Evolutionary conservation across 2,888 invertebrate genomes (phyloP), one percentile per base, ranked within the genome.

Genomic region (Acleris holmiana): DNA sequence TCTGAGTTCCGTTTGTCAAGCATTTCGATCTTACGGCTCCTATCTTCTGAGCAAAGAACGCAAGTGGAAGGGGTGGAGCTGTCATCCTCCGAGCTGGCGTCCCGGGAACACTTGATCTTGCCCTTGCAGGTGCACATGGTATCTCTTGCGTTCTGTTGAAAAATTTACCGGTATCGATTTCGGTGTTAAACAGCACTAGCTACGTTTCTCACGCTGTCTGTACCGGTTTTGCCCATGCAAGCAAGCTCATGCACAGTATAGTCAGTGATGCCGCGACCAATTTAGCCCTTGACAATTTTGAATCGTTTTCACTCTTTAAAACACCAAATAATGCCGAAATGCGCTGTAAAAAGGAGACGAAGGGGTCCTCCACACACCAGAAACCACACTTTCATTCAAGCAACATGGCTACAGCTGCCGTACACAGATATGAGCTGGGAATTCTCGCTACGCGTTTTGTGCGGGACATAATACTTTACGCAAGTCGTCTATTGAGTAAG

Each of bases 41-140:
- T 69, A 19, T 77, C 86, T 71, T 88, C 88, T 19, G 85, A 83
- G 69, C 84, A 88, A 41, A 87, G 76, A 13, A 88, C 80, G 75
- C 89, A 90, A 67, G 89, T 90, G 49, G 91, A 89, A 0, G 89
- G 81, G 0, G 89, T 86, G 58, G 89, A 88, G 68, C 80, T 83
- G 60, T 79, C 84, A 50, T 69, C 76, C 1, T 79, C 79, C n/a
- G 83, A 78, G 5, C 75, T 73, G 63, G 70, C 73, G 61, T 79
- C 79, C 85, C 89, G 86, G 69, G 80, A 76, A 4, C 68, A 67
- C 68, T 74, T 75, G 51, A 66, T 71, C 73, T 82, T 77, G 71
- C 68, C 75, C 67, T 78, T 81, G 74, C 89, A 83, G 77, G 84
- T 80, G 75, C 88, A 87, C 55, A 82, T 61, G 35, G 80, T 77